phyloP scores from a whole-genome alignment of 1,140 invertebrate species.

The Dendrolimus kikuchii region DNA sequence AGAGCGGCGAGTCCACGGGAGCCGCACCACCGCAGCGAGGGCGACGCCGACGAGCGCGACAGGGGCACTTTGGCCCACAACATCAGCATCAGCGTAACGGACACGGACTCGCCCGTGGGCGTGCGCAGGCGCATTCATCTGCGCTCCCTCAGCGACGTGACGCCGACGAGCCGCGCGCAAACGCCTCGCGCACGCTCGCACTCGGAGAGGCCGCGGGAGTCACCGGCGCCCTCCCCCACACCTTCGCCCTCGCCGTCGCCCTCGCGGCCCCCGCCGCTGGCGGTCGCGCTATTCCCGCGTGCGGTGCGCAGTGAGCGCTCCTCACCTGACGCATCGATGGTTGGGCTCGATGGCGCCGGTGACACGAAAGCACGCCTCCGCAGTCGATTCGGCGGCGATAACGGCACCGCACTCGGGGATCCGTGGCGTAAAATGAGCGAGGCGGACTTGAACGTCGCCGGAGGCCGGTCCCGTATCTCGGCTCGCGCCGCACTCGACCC shows the following conservation, averaged over 20 bases:
- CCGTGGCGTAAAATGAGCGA: conserved; percentile 42
- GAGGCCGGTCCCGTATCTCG: conserved; percentile 9
- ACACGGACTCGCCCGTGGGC: conserved; percentile 45
- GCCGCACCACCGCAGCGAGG: conserved; percentile 12
- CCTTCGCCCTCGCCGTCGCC: conserved; percentile 17
- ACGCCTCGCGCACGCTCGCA: conserved; percentile 50
- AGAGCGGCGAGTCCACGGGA: conserved; percentile 35
- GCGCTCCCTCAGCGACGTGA: conserved; percentile 64
- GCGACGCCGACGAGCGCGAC: conserved; percentile 5
- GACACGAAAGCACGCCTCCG: background rate
- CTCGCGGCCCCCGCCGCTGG: conserved; percentile 16
- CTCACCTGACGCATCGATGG: conserved; percentile 27
- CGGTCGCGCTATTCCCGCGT: conserved; percentile 12
- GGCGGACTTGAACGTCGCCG: conserved; percentile 14
- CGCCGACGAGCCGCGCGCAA: conserved; percentile 44
- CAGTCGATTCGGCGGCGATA: conserved; percentile 4
- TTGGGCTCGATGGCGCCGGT: conserved; percentile 17
- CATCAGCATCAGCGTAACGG: conserved; percentile 64
- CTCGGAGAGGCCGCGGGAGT: conserved; percentile 39
- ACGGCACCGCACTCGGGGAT: conserved; percentile 19
- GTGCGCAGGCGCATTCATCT: conserved; percentile 53
- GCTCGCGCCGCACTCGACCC: conserved; percentile 29
- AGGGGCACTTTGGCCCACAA: conserved; percentile 32
- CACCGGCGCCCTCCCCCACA: conserved; percentile 27
- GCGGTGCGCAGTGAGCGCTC: conserved; percentile 25